Base-by-base conservation (phyloP, 2,113 vertebrate species). In the Aleadryas rufinucha region DNA sequence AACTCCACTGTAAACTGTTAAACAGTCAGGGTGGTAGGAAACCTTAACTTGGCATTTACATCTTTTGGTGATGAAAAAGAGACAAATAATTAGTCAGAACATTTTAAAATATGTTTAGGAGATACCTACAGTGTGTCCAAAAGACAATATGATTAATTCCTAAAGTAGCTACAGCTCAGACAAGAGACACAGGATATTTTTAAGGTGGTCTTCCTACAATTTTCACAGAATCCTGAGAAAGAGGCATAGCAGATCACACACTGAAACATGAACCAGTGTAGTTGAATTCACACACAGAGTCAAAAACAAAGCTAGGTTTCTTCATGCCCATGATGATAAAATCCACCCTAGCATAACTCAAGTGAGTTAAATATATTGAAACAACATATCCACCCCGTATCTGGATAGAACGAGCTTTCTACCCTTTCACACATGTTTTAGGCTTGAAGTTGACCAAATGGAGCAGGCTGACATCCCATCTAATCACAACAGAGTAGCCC, bases 211-310 rank as follows among this genome's bases (percentile, higher is more conserved):
- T 50, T 79, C 7, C 16, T 33, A 5, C 1, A 22, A 28, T 70
- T 89, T 64, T 39, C 28, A 11, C 3, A 42, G 10, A 20, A 82
- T 37, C 31, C 54, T 39, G 16, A 41, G 30, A 31, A 81, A 81
- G 0, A 1, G 41, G 21, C 4, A 2, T 13, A 59, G 23, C 7
- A 41, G 27, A 5, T 23, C 9, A 2, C 22, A 59, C 2, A 2
- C 11, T 6, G 6, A 42, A 83, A 49, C 9, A 3, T 4, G 3
- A 77, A 28, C 10, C 19, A 69, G 7, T 1, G 3, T 4, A 20
- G 16, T 11, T 75, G 13, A 56, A 44, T 5, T 77, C 5, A 4
- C 5, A n/a, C 15, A 17, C 4, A 2, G 10, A 54, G 5, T 31
- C 22, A 44, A 56, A 76, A 30, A 13, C 2, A 42, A 60, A 78